Conservation (phyloP, 1,140 invertebrate species). For the Apis dorsata region DNA sequence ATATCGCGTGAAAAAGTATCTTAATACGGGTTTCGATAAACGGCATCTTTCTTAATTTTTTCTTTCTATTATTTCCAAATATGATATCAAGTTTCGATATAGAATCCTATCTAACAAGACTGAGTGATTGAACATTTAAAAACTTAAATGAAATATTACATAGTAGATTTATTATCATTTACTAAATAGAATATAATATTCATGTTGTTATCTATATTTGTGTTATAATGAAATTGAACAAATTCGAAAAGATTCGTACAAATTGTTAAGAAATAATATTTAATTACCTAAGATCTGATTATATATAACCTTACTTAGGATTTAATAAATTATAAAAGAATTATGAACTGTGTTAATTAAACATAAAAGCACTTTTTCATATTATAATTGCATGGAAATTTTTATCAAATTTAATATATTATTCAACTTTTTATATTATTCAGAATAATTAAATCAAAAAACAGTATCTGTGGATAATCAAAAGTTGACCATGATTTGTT, state of each 20-base stretch:
- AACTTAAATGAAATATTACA: too few species aligned
- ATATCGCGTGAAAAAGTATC: too few species aligned
- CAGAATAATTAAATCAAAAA: slow-evolving; percentile 18
- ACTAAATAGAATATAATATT: background rate
- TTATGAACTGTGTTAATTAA: background rate
- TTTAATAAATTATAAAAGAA: background rate
- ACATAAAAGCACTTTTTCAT: background rate
- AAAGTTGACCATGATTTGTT: slow-evolving; percentile 71
- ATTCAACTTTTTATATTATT: background rate
- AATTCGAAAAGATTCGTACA: background rate
- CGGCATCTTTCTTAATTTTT: too few species aligned
- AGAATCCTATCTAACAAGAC: too few species aligned
- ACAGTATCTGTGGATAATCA: background rate
- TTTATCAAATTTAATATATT: background rate
- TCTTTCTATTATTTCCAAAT: too few species aligned
- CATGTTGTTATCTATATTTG: slow-evolving; percentile 13
- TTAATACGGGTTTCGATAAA: too few species aligned
- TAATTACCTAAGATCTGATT: background rate
- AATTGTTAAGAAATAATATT: background rate
- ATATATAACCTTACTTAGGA: background rate
- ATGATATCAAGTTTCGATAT: too few species aligned
- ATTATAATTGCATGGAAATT: slow-evolving; percentile 28
- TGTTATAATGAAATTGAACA: background rate
- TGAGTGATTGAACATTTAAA: too few species aligned
- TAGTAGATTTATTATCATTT: background rate